phyloP scores from a whole-genome alignment of 2,888 invertebrate genomes.

The Temnothorax unifasciatus region DNA sequence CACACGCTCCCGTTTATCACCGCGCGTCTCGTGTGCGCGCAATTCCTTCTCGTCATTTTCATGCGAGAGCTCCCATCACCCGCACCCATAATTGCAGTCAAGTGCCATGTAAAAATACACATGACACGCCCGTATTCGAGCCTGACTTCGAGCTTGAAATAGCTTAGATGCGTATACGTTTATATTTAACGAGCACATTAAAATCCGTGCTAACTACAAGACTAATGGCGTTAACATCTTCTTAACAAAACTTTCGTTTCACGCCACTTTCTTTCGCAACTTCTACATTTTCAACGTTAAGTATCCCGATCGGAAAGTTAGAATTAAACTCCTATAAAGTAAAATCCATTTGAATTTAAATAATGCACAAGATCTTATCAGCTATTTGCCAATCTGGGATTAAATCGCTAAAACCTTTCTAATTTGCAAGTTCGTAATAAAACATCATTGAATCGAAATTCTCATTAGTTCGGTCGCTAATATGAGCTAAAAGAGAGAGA shows the following conservation, averaged over 20 bases:
- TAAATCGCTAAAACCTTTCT: neutral
- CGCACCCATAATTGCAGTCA: conserved; percentile 32
- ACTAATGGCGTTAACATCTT: neutral
- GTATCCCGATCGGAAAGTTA: neutral
- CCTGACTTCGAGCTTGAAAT: neutral
- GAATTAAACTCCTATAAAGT: conserved; percentile 4
- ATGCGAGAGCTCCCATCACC: neutral
- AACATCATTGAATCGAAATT: neutral
- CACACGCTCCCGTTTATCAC: conserved; percentile 55
- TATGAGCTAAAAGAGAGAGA: neutral
- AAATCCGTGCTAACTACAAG: neutral
- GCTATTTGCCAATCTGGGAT: neutral
- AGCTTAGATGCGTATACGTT: neutral
- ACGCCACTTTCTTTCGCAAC: conserved; percentile 1
- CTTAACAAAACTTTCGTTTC: conserved; percentile 20
- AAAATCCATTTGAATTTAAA: conserved; percentile 36
- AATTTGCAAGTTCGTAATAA: neutral
- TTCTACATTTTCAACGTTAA: conserved; percentile 12
- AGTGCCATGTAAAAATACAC: conserved; percentile 28
- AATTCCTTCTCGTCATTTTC: conserved; percentile 44
- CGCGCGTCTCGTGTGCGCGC: conserved; percentile 30
- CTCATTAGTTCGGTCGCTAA: neutral
- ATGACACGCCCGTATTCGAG: neutral
- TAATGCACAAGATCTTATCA: conserved; percentile 5
- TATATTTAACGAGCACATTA: conserved; percentile 10